Evolutionary conservation across 2,113 vertebrate species (phyloP), one percentile per base, ranked within the genome.

Genomic region (Perca fluviatilis): DNA sequence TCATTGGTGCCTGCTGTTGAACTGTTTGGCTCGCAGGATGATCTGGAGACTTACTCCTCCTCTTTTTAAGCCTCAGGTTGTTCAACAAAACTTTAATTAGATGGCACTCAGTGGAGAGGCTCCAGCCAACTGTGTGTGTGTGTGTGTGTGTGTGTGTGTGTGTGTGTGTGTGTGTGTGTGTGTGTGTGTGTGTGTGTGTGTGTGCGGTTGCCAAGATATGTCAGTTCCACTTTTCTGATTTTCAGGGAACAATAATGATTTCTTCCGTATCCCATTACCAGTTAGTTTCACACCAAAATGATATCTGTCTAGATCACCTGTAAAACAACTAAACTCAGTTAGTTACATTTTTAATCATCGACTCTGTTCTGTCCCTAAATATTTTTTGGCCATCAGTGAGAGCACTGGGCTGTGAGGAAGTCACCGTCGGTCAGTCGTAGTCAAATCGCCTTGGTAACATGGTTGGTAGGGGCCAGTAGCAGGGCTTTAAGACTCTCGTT

Each of bases 51-150:
- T 73, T 27, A 1, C 43, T 73, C 58, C 27, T 54, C 66, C 27
- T 54, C 66, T 71, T 53, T 58, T 70, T 65, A 69, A 73, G 84
- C 85, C 80, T 84, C 67, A 25, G 80, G 75, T 74, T 84, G 74
- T 77, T 80, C 9, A 80, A 67, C 72, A 47, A 74, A 73, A 80
- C 51, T 85, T 77, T 81, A 84, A 87, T 86, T 85, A 77, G 64
- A 83, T 81, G 62, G 79, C 76, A 40, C 65, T 66, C 61, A 23
- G 63, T 1, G 57, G 61, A 81, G 79, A 62, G 77, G 69, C 64
- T 82, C n/a, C 58, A 78, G 86, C 84, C 71, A 84, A 77, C 46
- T 69, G 67, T 40, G 40, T 40, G 9, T 40, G 36, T 36, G 6
- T 36, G 33, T 36, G 33, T 6, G 5, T 36, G 33, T 36, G 36